These are phyloP conservation scores for Bradypus variegatus DNA, from an alignment of 2,797 vertebrate genomes.

Conservation along the genomic window DNA sequence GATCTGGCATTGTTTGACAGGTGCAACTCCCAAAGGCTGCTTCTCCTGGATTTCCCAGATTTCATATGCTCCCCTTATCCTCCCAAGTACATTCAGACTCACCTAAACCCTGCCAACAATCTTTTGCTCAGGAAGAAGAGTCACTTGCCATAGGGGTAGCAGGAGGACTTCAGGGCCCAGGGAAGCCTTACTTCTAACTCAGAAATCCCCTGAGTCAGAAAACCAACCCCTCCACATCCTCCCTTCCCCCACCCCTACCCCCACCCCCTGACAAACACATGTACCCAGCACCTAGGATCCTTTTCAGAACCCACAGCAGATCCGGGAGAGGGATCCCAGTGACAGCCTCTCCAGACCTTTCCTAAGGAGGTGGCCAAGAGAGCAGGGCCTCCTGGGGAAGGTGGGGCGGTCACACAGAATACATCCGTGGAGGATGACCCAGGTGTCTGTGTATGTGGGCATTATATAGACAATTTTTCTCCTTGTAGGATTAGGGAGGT, in stretches of 20 bases:
- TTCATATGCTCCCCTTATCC: neutral
- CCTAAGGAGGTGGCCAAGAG: neutral
- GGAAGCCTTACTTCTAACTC: neutral
- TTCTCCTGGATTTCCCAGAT: neutral
- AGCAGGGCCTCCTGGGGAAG: neutral
- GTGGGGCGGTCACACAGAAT: neutral
- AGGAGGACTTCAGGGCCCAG: neutral
- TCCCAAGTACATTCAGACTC: neutral
- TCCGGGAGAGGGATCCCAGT: neutral
- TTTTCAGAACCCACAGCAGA: neutral
- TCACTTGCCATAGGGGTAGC: neutral
- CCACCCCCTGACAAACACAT: neutral
- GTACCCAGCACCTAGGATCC: neutral
- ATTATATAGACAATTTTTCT: neutral
- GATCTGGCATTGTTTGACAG: neutral
- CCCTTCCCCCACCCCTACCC: neutral
- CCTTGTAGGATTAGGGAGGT: neutral
- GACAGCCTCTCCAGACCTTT: neutral
- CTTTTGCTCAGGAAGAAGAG: neutral
- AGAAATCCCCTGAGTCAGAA: neutral
- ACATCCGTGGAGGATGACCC: neutral
- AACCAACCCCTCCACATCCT: neutral
- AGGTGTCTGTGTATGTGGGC: neutral
- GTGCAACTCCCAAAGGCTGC: neutral
- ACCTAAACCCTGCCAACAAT: neutral